Evolutionary conservation across 2,888 invertebrate genomes (phyloP).

Genomic region (Drosophila antonietae): DNA sequence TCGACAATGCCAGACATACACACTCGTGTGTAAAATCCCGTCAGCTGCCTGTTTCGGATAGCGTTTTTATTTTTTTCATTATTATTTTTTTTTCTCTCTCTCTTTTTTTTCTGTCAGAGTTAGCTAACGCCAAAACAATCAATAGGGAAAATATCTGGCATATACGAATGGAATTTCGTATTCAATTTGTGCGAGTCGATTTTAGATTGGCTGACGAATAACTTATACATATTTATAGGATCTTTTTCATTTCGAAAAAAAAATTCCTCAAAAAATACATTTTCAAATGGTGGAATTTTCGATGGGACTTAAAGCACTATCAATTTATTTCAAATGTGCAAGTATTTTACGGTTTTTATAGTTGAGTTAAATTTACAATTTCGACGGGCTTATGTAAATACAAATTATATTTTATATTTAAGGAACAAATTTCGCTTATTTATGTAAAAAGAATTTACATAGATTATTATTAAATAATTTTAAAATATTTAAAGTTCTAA

Average conservation of each 20-base stretch:
- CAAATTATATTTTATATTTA: too few species aligned
- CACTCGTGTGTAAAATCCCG: constrained; percentile 18
- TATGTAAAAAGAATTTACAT: too few species aligned
- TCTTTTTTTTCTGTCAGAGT: background rate
- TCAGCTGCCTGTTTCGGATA: constrained; percentile 31
- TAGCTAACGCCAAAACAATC: constrained; percentile 26
- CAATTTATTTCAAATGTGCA: background rate
- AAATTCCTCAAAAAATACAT: background rate
- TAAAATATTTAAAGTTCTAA: too few species aligned
- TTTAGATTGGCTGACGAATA: background rate
- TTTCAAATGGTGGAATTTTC: background rate
- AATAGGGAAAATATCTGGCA: constrained; percentile 19
- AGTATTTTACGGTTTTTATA: background rate
- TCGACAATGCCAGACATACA: constrained; percentile 31
- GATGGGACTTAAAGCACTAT: background rate
- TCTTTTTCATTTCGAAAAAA: background rate
- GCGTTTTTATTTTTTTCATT: background rate
- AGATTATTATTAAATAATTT: too few species aligned
- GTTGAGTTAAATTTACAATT: too few species aligned
- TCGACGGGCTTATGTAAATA: too few species aligned
- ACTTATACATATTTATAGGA: background rate
- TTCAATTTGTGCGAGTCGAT: constrained; percentile 12
- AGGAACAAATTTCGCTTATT: too few species aligned
- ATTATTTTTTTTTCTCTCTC: background rate
- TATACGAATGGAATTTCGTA: constrained; percentile 14